phyloP scores from a whole-genome alignment of 2,113 vertebrate genomes.

The Oophaga pumilio region DNA sequence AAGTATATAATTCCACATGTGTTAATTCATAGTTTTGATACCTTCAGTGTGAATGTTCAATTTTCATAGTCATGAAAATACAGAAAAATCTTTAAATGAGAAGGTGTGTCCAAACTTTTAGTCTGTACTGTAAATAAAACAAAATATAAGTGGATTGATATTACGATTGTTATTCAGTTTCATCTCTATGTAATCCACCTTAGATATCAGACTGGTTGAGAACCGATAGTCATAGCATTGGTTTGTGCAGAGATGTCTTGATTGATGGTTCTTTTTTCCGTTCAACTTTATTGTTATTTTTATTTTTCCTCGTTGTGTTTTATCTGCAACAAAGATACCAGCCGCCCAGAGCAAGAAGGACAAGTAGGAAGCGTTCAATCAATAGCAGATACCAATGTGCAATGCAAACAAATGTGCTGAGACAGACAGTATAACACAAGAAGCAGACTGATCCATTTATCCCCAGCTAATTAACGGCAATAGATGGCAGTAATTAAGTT shows the following conservation, averaged over 20 bases:
- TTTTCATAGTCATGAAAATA: too few species aligned
- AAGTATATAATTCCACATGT: too few species aligned
- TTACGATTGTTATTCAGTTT: too few species aligned
- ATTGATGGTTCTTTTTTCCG: not conserved
- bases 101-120: too few species aligned
- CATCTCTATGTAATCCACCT: too few species aligned
- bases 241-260: not conserved
- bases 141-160: too few species aligned
- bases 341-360: not conserved
- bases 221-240: too few species aligned
- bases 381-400: slow-evolving; percentile 32
- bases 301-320: not conserved
- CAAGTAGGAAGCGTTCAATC: slow-evolving; percentile 21
- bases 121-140: too few species aligned
- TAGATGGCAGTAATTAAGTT: slow-evolving; percentile 53
- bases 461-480: slow-evolving; percentile 47
- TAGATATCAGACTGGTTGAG: too few species aligned
- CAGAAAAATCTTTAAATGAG: too few species aligned
- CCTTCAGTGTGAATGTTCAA: too few species aligned
- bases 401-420: slow-evolving; percentile 47
- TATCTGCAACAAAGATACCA: not conserved
- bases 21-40: too few species aligned
- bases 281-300: not conserved
- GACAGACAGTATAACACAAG: slow-evolving; percentile 38
- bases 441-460: slow-evolving; percentile 53